Evolutionary conservation across 2,113 vertebrate species (phyloP).

Genomic region (Xenotilapia flavipinnis): DNA sequence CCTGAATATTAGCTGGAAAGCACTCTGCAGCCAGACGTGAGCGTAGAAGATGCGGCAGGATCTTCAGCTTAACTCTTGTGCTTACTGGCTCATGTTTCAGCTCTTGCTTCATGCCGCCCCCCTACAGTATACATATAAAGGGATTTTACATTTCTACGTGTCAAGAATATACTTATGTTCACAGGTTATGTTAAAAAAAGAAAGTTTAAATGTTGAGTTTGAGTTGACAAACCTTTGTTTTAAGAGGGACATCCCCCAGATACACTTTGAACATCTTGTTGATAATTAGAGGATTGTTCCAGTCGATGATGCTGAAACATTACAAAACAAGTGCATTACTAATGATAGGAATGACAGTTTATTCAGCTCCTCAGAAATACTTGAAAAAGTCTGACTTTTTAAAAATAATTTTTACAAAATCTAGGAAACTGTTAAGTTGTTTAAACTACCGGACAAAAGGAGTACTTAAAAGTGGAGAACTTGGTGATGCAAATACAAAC

Average conservation of each 20-base stretch:
- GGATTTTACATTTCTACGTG: background rate
- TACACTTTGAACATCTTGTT: slow-evolving; percentile 98
- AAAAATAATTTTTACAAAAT: background rate
- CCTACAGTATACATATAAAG: slow-evolving; percentile 60
- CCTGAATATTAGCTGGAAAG: slow-evolving; percentile 97
- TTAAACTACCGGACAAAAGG: background rate
- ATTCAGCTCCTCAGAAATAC: background rate
- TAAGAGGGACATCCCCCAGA: slow-evolving; percentile 95
- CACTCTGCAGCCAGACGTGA: slow-evolving; percentile 92
- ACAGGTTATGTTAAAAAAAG: background rate
- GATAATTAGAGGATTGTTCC: slow-evolving; percentile 94
- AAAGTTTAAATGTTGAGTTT: background rate
- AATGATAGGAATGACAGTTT: background rate
- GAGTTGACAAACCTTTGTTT: slow-evolving; percentile 84
- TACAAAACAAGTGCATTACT: background rate
- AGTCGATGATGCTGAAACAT: slow-evolving; percentile 87
- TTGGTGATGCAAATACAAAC: background rate
- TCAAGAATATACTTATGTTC: background rate
- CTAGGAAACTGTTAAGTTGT: background rate
- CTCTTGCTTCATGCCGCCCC: slow-evolving; percentile 86
- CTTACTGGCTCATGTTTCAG: slow-evolving; percentile 95
- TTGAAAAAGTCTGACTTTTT: background rate
- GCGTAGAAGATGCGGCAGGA: slow-evolving; percentile 91
- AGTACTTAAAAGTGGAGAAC: background rate
- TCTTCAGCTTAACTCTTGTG: slow-evolving; percentile 96